Evolutionary conservation across 2,888 invertebrate species (phyloP).

Genomic region (Drosophila mulleri): DNA sequence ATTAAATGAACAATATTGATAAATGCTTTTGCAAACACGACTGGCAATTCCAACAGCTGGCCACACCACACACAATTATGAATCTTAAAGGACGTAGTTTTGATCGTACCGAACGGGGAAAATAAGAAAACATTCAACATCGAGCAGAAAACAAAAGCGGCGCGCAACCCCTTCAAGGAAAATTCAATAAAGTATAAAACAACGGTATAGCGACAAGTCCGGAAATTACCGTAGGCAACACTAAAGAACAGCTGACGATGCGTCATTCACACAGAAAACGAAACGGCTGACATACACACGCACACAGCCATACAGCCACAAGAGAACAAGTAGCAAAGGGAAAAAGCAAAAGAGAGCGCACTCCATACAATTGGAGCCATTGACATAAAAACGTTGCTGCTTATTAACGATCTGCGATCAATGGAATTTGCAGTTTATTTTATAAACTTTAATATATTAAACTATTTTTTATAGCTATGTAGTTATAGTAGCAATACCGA

Average conservation of each 20-base stretch:
- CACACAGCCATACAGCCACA: slow-evolving; percentile 17
- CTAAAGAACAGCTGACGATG: slow-evolving; percentile 76
- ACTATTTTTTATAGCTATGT: too few species aligned
- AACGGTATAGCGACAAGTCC: slow-evolving; percentile 47
- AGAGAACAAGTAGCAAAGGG: slow-evolving; percentile 47
- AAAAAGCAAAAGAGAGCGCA: slow-evolving; percentile 24
- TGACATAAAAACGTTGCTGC: slow-evolving; percentile 32
- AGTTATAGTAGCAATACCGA: too few species aligned
- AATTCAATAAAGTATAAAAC: slow-evolving; percentile 78
- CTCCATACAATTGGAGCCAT: slow-evolving; percentile 17
- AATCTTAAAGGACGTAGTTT: not conserved
- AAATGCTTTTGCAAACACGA: slow-evolving; percentile 37
- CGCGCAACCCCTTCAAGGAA: slow-evolving; percentile 48
- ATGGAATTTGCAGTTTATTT: not conserved
- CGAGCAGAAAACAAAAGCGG: slow-evolving; percentile 16
- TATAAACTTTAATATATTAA: too few species aligned
- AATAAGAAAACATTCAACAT: slow-evolving; percentile 8
- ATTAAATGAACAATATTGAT: slow-evolving; percentile 34
- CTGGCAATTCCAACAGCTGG: slow-evolving; percentile 10
- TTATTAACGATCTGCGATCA: not conserved
- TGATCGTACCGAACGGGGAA: slow-evolving; percentile 22
- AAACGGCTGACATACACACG: slow-evolving; percentile 32
- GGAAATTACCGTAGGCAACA: slow-evolving; percentile 66
- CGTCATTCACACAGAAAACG: slow-evolving; percentile 69
- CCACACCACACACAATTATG: not conserved